Conservation (phyloP, 1,140 invertebrate genomes). For the Drosophila ananassae region DNA sequence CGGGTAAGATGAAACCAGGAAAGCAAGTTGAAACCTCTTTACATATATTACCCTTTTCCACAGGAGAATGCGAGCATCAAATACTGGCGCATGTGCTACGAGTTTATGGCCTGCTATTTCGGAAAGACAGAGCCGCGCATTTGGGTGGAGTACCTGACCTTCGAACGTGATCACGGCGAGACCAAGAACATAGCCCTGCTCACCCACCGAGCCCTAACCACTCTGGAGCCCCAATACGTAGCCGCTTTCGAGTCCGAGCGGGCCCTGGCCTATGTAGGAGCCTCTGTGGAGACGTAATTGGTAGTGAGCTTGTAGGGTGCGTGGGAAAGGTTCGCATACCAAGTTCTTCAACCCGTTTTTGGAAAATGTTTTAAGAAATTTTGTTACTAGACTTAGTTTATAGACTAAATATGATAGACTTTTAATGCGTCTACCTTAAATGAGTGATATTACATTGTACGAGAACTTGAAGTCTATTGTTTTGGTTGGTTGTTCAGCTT, state of each 20-base stretch:
- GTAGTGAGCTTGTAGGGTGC: too few species aligned
- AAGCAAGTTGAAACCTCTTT: too few species aligned
- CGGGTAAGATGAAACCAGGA: conserved; percentile 9
- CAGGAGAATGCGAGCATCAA: conserved; percentile 54
- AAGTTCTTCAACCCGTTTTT: too few species aligned
- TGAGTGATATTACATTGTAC: neutral
- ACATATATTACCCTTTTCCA: neutral
- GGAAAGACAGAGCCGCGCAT: conserved; percentile 66
- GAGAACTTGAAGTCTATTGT: neutral
- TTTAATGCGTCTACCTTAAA: neutral
- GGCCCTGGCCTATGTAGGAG: conserved; percentile 55
- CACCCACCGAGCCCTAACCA: conserved; percentile 57
- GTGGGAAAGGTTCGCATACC: too few species aligned
- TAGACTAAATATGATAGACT: too few species aligned
- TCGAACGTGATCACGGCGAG: conserved; percentile 76
- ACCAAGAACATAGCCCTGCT: conserved; percentile 60
- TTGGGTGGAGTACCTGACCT: conserved; percentile 76
- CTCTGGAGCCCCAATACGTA: conserved; percentile 59
- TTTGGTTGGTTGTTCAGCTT: too few species aligned
- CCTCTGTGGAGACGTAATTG: conserved; percentile 32
- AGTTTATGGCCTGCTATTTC: conserved; percentile 69
- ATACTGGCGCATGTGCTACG: conserved; percentile 68
- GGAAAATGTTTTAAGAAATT: neutral
- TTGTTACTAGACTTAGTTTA: neutral
- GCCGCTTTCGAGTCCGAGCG: conserved; percentile 59